Conservation (phyloP, 1,140 invertebrate species). For the Psilanteris sp. region DNA sequence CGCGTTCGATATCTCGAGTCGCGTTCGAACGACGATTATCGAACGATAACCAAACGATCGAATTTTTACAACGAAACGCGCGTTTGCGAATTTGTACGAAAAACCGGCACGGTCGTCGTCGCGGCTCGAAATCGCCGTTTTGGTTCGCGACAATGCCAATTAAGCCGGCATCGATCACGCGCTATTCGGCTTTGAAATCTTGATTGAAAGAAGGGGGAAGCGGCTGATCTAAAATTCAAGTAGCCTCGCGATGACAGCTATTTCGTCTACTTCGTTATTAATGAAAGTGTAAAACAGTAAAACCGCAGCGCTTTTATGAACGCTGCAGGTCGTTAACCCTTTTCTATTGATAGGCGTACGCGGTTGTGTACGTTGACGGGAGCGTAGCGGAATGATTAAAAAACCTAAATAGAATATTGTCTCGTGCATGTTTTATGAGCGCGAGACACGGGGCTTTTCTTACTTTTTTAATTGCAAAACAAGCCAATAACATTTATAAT, state of each 20-base stretch:
- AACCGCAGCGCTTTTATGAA: constrained; percentile 65
- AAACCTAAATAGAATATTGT: constrained; percentile 55
- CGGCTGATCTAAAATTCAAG: constrained; percentile 60
- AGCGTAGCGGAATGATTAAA: constrained; percentile 52
- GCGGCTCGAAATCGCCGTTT: too few species aligned
- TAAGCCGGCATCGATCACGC: constrained; percentile 33
- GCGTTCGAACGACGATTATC: too few species aligned
- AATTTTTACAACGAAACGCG: too few species aligned
- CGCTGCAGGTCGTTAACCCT: constrained; percentile 68
- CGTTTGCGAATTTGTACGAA: too few species aligned
- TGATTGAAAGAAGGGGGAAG: constrained; percentile 51
- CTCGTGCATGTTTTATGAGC: constrained; percentile 29
- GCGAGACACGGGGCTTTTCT: background rate
- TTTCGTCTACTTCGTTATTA: constrained; percentile 67
- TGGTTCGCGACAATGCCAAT: too few species aligned
- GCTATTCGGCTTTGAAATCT: constrained; percentile 50
- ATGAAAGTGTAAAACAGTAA: constrained; percentile 71
- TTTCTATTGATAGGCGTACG: constrained; percentile 67
- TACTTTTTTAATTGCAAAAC: background rate
- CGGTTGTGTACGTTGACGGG: constrained; percentile 19
- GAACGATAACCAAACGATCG: too few species aligned
- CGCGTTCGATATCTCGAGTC: too few species aligned
- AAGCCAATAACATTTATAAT: background rate
- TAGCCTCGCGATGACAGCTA: constrained; percentile 50
- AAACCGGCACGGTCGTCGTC: too few species aligned